Evolutionary conservation across 2,113 vertebrate species (phyloP).

Genomic region (Chlamydotis undulata): DNA sequence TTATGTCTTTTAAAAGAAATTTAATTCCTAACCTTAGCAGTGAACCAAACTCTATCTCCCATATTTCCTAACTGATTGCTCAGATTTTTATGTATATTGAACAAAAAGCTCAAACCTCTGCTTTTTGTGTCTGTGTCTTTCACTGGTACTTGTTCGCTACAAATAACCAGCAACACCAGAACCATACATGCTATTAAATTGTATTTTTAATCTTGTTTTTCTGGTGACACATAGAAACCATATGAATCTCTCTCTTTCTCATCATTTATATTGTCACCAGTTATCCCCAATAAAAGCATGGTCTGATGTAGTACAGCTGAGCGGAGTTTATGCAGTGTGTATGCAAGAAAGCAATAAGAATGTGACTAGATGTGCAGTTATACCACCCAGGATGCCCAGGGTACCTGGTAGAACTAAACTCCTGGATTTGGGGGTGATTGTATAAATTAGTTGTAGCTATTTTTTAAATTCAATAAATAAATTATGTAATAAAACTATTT

Average conservation of each 20-base stretch:
- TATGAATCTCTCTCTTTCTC: background rate
- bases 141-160: background rate
- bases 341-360: background rate
- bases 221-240: background rate
- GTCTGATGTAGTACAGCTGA: background rate
- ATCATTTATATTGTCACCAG: background rate
- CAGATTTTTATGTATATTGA: background rate
- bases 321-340: background rate
- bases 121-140: background rate
- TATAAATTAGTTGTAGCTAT: background rate
- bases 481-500: background rate
- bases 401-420: background rate
- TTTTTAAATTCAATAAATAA: background rate
- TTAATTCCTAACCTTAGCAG: background rate
- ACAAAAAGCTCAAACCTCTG: background rate
- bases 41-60: background rate
- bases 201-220: background rate
- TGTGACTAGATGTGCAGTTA: background rate
- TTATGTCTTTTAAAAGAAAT: background rate
- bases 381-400: background rate
- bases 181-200: background rate
- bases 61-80: background rate
- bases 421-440: background rate
- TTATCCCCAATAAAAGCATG: background rate
- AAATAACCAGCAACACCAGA: background rate